These are phyloP conservation scores for Endomychus coccineus DNA, from an alignment of 2,888 invertebrate species.

Conservation along the genomic window DNA sequence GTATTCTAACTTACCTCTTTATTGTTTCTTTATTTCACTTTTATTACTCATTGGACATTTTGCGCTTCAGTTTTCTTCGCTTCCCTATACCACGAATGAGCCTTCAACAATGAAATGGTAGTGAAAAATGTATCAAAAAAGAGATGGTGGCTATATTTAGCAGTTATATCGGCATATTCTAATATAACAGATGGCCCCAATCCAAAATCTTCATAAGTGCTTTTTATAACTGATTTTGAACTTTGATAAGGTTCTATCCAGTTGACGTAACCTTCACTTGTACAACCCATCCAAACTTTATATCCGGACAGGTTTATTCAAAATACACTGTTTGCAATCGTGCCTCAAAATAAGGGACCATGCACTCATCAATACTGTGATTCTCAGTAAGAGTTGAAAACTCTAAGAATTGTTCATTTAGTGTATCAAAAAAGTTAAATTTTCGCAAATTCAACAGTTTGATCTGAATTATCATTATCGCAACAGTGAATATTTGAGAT, in stretches of 20 bases:
- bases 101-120: conserved; percentile 3
- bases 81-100: too few species aligned
- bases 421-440: too few species aligned
- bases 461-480: too few species aligned
- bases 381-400: conserved; percentile 2
- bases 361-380: conserved; percentile 6
- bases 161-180: conserved; percentile 2
- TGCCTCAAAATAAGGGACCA: conserved; percentile 8
- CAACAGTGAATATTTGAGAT: too few species aligned
- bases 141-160: conserved; percentile 1
- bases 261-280: conserved; percentile 3
- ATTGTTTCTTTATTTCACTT: neutral
- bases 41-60: neutral
- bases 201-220: conserved; percentile 3
- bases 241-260: conserved; percentile 5
- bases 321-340: conserved; percentile 5
- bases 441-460: too few species aligned
- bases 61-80: too few species aligned
- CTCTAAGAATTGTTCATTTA: conserved; percentile 5
- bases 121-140: conserved; percentile 5
- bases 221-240: conserved; percentile 5
- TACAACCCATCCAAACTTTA: conserved; percentile 3
- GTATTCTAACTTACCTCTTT: conserved; percentile 5
- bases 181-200: conserved; percentile 3
- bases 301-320: conserved; percentile 2